Conservation (phyloP, 2,888 invertebrate species). For the Clusia tigrina region DNA sequence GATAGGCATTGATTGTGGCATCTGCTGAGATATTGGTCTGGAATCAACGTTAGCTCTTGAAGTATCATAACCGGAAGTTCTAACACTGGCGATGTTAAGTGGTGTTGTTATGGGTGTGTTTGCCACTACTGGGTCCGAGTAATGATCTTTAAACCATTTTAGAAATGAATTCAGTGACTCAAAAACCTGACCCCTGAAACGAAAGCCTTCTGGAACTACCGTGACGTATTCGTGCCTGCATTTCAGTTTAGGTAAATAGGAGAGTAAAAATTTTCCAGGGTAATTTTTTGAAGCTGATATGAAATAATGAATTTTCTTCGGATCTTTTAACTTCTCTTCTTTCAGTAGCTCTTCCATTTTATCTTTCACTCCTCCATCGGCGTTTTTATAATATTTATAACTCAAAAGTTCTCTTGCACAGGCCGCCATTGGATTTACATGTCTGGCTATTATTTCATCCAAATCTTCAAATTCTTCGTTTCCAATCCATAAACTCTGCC, state of each 20-base stretch:
- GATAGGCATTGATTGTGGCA: constrained; percentile 77
- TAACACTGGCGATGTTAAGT: constrained; percentile 62
- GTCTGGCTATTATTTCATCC: constrained; percentile 97
- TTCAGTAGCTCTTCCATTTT: constrained; percentile 87
- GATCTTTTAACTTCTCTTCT: constrained; percentile 88
- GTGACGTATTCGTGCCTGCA: constrained; percentile 92
- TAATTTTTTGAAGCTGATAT: constrained; percentile 84
- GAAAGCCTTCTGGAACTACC: constrained; percentile 90
- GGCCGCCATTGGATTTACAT: constrained; percentile 96
- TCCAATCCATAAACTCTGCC: constrained; percentile 85
- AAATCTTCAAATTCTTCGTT: constrained; percentile 97
- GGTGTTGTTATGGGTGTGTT: constrained; percentile 77
- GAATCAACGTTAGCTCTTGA: constrained; percentile 62
- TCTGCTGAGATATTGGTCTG: constrained; percentile 75
- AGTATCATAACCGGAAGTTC: constrained; percentile 49
- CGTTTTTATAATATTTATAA: constrained; percentile 88
- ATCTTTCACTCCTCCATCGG: constrained; percentile 81
- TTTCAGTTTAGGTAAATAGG: constrained; percentile 87
- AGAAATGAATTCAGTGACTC: constrained; percentile 76
- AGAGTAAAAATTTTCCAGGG: constrained; percentile 92
- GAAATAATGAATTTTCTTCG: constrained; percentile 88
- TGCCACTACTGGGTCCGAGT: constrained; percentile 85
- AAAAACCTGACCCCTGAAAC: constrained; percentile 89
- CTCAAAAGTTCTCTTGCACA: constrained; percentile 88
- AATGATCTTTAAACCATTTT: constrained; percentile 98